phyloP scores from a whole-genome alignment of 2,888 invertebrate species.

The Parochlus steinenii region DNA sequence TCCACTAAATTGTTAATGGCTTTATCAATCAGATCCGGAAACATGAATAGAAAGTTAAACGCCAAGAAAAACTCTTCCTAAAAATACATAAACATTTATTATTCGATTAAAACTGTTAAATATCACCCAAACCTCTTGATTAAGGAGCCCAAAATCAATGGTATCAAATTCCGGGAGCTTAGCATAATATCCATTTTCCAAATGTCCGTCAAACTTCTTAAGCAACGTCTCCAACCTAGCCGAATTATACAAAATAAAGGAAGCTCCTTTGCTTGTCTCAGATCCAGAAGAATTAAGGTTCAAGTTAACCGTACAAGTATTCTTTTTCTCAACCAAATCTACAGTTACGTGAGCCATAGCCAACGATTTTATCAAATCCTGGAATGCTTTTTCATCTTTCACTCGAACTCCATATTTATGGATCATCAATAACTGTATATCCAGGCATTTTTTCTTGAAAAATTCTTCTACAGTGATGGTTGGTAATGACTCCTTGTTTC shows the following conservation, averaged over 20 bases:
- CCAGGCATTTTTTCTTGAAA: conserved; percentile 38
- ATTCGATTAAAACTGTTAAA: too few relatives aligned
- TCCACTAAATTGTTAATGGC: conserved; percentile 33
- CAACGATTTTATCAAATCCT: conserved; percentile 38
- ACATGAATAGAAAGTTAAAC: conserved; percentile 48
- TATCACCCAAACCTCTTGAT: too few relatives aligned
- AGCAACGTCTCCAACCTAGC: conserved; percentile 51
- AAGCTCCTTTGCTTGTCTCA: too few relatives aligned
- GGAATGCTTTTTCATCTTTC: conserved; percentile 33
- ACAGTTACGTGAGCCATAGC: conserved; percentile 48
- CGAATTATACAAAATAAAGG: conserved; percentile 63
- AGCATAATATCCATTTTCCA: conserved; percentile 38
- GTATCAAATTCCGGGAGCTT: conserved; percentile 37
- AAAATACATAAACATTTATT: too few relatives aligned
- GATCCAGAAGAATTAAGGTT: too few relatives aligned
- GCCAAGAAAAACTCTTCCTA: conserved; percentile 68
- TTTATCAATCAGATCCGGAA: conserved; percentile 41
- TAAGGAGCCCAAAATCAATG: conserved; percentile 44
- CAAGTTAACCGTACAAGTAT: conserved; percentile 37
- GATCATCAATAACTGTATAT: conserved; percentile 47
- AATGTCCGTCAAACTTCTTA: conserved; percentile 41
- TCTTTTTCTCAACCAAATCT: conserved; percentile 50
- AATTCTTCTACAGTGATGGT: too few relatives aligned
- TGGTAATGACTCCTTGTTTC: too few relatives aligned
- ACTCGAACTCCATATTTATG: conserved; percentile 47